Evolutionary conservation across 2,113 vertebrate genomes (phyloP), one percentile per base, ranked within the genome.

Genomic region (Alligator mississippiensis): DNA sequence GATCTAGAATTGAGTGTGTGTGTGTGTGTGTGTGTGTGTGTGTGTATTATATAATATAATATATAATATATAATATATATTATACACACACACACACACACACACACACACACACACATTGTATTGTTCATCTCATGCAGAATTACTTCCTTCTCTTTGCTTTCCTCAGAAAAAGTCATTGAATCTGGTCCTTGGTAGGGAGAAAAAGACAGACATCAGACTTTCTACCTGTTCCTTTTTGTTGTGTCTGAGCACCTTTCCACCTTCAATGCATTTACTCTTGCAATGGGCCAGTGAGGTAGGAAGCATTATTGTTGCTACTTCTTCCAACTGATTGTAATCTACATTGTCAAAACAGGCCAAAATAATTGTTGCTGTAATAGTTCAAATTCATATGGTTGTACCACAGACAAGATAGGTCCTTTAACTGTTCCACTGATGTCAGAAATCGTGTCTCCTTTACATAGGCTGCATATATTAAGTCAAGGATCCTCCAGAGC

Each of bases 381-480:
- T 11, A 58, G 3, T 74, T 86, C 16, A 27, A 58, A 59, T 24
- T 55, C 12, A 72, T 21, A 72, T 79, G 4, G 17, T 0, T 28
- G 60, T 2, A 15, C 10, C 16, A 28, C n/a, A 24, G 28, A 47
- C 18, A 2, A 61, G 1, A 4, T 2, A 1, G 2, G 5, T 1
- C 81, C 75, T 62, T 30, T 61, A 30, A 6, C 4, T 83, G 22
- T 27, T 94, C 84, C 57, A 83, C 8, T 90, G 60, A 74, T 82
- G 74, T 89, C 91, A 95, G 95, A 95, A 90, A 95, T 78, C 80
- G 17, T 8, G 34, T 59, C 18, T 77, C 24, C 82, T 85, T 57
- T 22, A 62, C 81, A 62, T 47, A 47, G 47, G 47, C 47, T 47
- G 47, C 47, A 47, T 47, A 47, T 47, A 47, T 47, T 47, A 47